Base-by-base conservation (phyloP, 2,888 invertebrate genomes). In the Dicranocentrus wangi region DNA sequence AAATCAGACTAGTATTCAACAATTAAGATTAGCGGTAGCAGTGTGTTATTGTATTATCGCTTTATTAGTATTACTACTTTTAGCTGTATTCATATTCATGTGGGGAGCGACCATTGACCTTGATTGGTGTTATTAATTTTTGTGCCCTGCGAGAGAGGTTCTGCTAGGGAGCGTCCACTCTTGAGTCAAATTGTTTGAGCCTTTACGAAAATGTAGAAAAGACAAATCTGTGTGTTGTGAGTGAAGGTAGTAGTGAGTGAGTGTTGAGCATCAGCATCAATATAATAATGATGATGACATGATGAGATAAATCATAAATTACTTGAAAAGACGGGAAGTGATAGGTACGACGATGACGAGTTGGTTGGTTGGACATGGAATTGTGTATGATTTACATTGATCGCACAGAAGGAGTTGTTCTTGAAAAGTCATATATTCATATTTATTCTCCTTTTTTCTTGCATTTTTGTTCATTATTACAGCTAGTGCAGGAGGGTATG, bases 81-180 rank as follows among this genome's bases (percentile, higher is more conserved):
- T n/a, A 70, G 39, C 13, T 32, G 25, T 27, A n/a, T 43, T 43
- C 39, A 43, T 60, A 63, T 27, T 32, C 32, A 32, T 32, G 3
- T 32, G 32, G 32, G 3, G 32, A 63, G 60, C 55, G 76, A 76
- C 76, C 76, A 76, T 76, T 76, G 76, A 58, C 76, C 76, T 76
- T 76, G 68, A 76, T 76, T 68, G 13, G 23, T 21, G 2, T 55
- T 55, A 21, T 8, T 55, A 15, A 23, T 55, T 19, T 19, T 7
- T 23, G 55, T 23, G 23, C 15, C 21, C 23, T 19, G 23, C n/a
- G 23, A 32, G 5, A 10, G 10, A 32, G 32, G 32, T 68, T n/a
- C 23, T 43, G 25, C 13, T 68, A 27, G 27, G 5, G 10, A 32
- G 32, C 32, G 10, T 17, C 15, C 47, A 47, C 47, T n/a, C 47